These are phyloP conservation scores for Microchirus variegatus DNA, from an alignment of 2,797 vertebrate species.

Conservation along the genomic window DNA sequence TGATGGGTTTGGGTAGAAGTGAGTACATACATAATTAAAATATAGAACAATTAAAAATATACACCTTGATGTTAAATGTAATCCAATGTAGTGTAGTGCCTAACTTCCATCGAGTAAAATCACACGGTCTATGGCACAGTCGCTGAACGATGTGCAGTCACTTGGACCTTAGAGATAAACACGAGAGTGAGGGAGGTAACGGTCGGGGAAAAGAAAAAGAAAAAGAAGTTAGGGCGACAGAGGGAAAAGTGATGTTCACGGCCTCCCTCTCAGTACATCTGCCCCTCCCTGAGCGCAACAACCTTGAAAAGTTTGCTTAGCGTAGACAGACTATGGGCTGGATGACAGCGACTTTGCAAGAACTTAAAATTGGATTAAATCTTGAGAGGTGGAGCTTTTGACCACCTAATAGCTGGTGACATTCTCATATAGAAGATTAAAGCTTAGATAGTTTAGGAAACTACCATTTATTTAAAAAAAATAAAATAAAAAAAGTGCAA, in stretches of 20 bases:
- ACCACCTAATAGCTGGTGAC: not conserved
- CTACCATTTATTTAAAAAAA: no score
- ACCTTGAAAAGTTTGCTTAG: conserved; percentile 22
- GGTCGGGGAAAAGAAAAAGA: conserved; percentile 3
- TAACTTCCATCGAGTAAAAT: no score
- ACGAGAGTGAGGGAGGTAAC: conserved; percentile 8
- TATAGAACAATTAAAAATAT: no score
- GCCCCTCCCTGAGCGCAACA: conserved; percentile 66
- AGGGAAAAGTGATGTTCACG: conserved; percentile 57
- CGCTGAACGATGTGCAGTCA: no score
- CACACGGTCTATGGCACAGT: no score
- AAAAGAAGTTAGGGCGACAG: conserved; percentile 13
- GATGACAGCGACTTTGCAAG: not conserved
- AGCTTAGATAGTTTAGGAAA: no score
- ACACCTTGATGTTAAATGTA: no score
- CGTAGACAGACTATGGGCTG: conserved; percentile 17
- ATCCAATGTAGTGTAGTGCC: no score
- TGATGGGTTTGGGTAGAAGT: no score
- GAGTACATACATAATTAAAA: no score
- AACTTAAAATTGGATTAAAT: conserved; percentile 34
- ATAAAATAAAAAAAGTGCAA: no score
- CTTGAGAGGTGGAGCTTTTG: not conserved
- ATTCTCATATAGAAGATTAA: not conserved
- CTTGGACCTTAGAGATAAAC: no score
- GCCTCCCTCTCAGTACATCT: conserved; percentile 59